Evolutionary conservation across 2,113 vertebrate genomes (phyloP).

Genomic region (Sterna hirundo): DNA sequence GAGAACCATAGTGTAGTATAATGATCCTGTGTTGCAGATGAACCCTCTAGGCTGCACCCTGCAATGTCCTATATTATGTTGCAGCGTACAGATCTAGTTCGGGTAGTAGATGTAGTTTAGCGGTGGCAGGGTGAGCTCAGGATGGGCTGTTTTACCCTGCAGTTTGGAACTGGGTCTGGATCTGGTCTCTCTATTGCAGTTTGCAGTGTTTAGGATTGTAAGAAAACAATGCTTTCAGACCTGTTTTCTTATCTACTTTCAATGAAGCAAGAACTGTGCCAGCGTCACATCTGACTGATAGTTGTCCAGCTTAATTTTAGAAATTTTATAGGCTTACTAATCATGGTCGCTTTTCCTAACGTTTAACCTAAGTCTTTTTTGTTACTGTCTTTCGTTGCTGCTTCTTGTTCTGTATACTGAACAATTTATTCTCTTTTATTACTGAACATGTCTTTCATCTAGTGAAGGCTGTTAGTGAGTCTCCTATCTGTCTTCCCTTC

Average conservation of each 20-base stretch:
- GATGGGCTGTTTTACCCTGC: rapidly evolving
- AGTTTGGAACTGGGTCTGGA: neutral
- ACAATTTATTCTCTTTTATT: neutral
- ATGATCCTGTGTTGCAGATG: rapidly evolving
- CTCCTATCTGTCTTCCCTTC: neutral
- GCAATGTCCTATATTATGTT: rapidly evolving
- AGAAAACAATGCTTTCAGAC: neutral
- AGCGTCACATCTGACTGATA: neutral
- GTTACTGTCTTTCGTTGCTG: neutral
- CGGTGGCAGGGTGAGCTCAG: neutral
- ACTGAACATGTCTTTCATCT: neutral
- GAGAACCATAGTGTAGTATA: neutral
- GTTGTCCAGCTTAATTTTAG: neutral
- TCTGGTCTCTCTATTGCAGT: neutral
- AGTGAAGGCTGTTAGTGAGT: neutral
- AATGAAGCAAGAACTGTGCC: neutral
- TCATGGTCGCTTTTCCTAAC: neutral
- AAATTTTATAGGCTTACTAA: neutral
- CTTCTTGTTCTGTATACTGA: neutral
- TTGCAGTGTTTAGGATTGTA: neutral
- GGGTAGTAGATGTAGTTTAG: rapidly evolving
- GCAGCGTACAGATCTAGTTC: rapidly evolving
- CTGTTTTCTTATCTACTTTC: neutral
- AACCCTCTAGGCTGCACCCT: neutral
- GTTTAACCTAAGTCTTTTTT: neutral